Percentiles rank a stretch among this genome's conserved stretches.
Evolutionary conservation across 2,888 invertebrate species (phyloP).

Genomic region (Diploptera punctata): DNA sequence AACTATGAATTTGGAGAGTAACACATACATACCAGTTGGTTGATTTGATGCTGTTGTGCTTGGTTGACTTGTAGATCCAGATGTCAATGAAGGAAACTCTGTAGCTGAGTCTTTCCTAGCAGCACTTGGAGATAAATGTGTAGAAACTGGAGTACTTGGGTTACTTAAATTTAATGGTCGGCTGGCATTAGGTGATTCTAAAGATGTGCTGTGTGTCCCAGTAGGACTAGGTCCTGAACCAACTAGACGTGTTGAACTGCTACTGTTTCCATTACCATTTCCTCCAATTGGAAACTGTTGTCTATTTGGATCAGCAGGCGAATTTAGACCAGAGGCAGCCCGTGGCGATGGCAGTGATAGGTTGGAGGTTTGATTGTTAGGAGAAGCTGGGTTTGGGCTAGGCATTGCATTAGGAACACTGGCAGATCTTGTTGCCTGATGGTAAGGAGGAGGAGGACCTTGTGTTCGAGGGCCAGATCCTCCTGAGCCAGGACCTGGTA

Average conservation of each 20-base stretch:
- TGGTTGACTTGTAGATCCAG: slow-evolving; percentile 39
- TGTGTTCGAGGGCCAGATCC: slow-evolving; percentile 54
- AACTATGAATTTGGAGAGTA: no score
- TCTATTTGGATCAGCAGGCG: slow-evolving; percentile 69
- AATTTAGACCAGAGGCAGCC: slow-evolving; percentile 71
- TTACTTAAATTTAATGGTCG: slow-evolving; percentile 67
- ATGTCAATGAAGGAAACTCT: slow-evolving; percentile 41
- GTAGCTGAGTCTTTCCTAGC: slow-evolving; percentile 52
- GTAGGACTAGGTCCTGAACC: slow-evolving; percentile 65
- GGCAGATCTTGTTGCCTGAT: slow-evolving; percentile 74
- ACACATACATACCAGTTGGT: slow-evolving; percentile 53
- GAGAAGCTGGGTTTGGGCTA: slow-evolving; percentile 75
- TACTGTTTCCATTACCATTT: slow-evolving; percentile 23
- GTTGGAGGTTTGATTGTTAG: slow-evolving; percentile 73
- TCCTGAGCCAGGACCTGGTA: slow-evolving; percentile 52
- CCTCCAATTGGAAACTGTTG: slow-evolving; percentile 53
- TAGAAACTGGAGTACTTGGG: slow-evolving; percentile 73
- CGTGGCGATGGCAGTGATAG: slow-evolving; percentile 77
- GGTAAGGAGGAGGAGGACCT: slow-evolving; percentile 81
- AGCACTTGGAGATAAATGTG: slow-evolving; percentile 65
- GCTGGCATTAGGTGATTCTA: slow-evolving; percentile 55
- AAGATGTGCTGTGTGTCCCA: slow-evolving; percentile 49
- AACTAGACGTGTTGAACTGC: slow-evolving; percentile 45
- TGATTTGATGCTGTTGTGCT: slow-evolving; percentile 48
- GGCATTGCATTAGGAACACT: slow-evolving; percentile 77